Evolutionary conservation across 2,797 vertebrate species (phyloP), one percentile per base, ranked within the genome.

Genomic region (Sciaenops ocellatus): DNA sequence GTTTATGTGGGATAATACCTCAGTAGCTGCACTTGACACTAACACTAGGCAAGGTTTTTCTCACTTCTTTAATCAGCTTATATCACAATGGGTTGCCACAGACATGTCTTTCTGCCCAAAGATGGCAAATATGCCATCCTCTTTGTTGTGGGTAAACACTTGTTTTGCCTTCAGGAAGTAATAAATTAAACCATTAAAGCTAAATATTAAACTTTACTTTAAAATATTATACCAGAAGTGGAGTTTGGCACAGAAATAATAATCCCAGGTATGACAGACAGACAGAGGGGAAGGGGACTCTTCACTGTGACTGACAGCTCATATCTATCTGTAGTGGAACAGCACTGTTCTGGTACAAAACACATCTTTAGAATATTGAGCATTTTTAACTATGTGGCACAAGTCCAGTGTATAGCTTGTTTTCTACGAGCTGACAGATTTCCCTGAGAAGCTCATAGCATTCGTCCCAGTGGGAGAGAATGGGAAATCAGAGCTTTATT

Each of bases 381-480:
- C 18, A 18, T 54, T 22, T 44, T 22, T 15, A 30, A 44, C 6
- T 64, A 50, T 73, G 54, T 74, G 60, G 50, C 51, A 24, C 6
- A 9, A 47, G n/a, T 48, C 63, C 51, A 41, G 13, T 50, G 38
- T 9, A 46, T 47, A 30, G 34, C 34, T 59, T 69, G 48, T 59
- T 51, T 54, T 38, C 17, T 47, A 20, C 59, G 34, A 81, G 74
- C 46, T 52, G 44, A 65, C 41, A 76, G 47, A 80, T 82, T 60
- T 80, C 51, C 69, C 69, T 47, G 73, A 55, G 55, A 66, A 51
- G 46, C 24, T 72, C 44, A 5, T 22, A 76, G 59, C 52, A 28
- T 22, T 57, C 0, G 15, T 72, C 69, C 72, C 72, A 47, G 30
- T 24, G 83, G 78, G 82, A 89, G 73, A 26, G 68, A 67, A 13